Percentiles rank a stretch among this genome's conserved stretches.
These are phyloP conservation scores for Macrotis lagotis DNA, from an alignment of 2,113 vertebrate genomes.

Conservation along the genomic window DNA sequence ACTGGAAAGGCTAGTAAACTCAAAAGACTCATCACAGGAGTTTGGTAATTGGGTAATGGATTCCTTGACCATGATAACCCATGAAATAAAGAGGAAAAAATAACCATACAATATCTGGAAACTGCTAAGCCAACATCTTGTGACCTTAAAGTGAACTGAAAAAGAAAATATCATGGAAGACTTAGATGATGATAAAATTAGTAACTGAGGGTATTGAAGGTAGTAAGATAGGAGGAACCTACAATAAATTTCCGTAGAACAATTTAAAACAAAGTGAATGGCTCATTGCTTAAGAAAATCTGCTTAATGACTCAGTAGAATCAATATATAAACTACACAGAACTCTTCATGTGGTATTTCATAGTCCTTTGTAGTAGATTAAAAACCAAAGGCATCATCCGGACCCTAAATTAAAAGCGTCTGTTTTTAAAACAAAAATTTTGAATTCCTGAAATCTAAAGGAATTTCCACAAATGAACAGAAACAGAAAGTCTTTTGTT, in stretches of 20 bases:
- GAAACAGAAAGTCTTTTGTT: conserved; percentile 41
- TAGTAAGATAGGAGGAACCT: background rate
- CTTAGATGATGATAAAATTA: background rate
- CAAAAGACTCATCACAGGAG: background rate
- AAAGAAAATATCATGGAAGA: conserved; percentile 16
- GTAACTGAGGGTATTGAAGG: background rate
- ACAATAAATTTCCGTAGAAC: conserved; percentile 7
- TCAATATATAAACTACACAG: background rate
- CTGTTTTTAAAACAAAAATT: conserved; percentile 15
- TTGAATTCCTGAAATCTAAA: conserved; percentile 42
- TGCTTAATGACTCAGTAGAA: conserved; percentile 25
- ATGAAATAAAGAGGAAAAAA: background rate
- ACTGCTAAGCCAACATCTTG: background rate
- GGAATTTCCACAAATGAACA: background rate
- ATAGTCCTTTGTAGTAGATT: background rate
- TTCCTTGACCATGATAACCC: background rate
- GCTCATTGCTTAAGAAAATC: conserved; percentile 32
- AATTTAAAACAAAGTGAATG: background rate
- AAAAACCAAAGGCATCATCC: conserved; percentile 2
- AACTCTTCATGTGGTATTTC: background rate
- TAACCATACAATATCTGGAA: background rate
- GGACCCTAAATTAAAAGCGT: conserved; percentile 34
- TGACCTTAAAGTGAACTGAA: conserved; percentile 33
- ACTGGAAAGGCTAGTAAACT: background rate
- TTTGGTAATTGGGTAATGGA: background rate